These are phyloP conservation scores for Charanyca ferruginea DNA, from an alignment of 2,888 invertebrate species.

Conservation along the genomic window DNA sequence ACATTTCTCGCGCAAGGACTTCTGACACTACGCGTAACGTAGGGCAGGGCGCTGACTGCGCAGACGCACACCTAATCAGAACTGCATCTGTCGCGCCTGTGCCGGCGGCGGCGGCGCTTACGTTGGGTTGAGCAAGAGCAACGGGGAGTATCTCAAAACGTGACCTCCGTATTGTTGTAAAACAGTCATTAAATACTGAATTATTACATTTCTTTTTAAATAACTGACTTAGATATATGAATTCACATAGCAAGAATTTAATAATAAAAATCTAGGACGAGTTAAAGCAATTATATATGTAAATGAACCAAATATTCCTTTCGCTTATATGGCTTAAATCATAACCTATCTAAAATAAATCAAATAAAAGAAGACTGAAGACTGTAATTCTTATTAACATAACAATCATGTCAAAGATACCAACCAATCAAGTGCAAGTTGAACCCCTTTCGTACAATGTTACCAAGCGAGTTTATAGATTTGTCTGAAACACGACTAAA, in stretches of 20 bases:
- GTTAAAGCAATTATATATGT: not conserved
- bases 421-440: not conserved
- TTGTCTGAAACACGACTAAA: conserved; percentile 2
- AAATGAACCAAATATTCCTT: not conserved
- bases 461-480: not conserved
- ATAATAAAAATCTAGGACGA: not conserved
- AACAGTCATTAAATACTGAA: conserved; percentile 32
- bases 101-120: conserved; percentile 8
- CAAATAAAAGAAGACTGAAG: not conserved
- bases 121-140: conserved; percentile 50
- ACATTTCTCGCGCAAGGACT: conserved; percentile 77
- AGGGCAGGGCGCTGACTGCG: conserved; percentile 61
- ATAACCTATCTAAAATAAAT: not conserved
- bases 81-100: conserved; percentile 39
- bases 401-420: conserved; percentile 1
- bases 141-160: conserved; percentile 52
- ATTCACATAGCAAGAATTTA: not conserved
- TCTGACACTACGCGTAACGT: conserved; percentile 77
- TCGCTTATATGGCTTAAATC: not conserved
- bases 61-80: conserved; percentile 58
- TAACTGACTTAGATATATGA: not conserved
- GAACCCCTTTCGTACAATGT: conserved; percentile 2
- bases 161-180: conserved; percentile 38
- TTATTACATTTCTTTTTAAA: conserved; percentile 24
- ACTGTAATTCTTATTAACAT: not conserved